phyloP scores from a whole-genome alignment of 2,797 vertebrate genomes.

The Pseudochirops cupreus region DNA sequence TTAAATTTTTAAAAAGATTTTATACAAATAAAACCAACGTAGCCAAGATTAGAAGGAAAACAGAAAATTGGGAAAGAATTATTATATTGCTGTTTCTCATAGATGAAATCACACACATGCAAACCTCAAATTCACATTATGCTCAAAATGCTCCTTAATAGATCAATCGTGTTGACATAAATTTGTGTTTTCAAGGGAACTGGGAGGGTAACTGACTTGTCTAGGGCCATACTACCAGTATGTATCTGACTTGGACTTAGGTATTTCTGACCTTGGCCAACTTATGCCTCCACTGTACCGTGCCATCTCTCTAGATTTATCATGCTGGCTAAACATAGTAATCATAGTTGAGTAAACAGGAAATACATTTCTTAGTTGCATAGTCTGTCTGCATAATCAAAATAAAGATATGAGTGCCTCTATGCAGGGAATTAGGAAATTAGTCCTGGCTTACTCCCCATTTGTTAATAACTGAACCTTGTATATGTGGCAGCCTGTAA shows the following conservation, averaged over 20 bases:
- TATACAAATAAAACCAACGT: neutral
- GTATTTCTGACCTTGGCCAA: neutral
- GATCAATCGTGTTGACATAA: neutral
- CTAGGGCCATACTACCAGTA: neutral
- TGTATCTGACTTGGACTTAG: neutral
- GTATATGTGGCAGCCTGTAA: neutral
- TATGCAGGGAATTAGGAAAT: neutral
- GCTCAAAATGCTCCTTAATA: neutral
- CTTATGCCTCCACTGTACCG: neutral
- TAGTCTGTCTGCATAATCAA: neutral
- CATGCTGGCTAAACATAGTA: neutral
- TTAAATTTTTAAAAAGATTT: too few relatives aligned
- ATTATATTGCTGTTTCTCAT: neutral
- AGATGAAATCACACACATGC: neutral
- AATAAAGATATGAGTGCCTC: neutral
- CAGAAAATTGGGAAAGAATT: neutral
- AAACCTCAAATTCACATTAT: neutral
- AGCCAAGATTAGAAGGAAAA: neutral
- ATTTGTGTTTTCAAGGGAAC: neutral
- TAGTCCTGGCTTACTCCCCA: neutral
- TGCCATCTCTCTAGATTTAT: neutral
- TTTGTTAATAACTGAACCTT: neutral
- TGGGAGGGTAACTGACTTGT: neutral
- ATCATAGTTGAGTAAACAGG: neutral
- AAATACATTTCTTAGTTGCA: neutral